Evolutionary conservation across 2,797 vertebrate species (phyloP).

Genomic region (Bufotes viridis): DNA sequence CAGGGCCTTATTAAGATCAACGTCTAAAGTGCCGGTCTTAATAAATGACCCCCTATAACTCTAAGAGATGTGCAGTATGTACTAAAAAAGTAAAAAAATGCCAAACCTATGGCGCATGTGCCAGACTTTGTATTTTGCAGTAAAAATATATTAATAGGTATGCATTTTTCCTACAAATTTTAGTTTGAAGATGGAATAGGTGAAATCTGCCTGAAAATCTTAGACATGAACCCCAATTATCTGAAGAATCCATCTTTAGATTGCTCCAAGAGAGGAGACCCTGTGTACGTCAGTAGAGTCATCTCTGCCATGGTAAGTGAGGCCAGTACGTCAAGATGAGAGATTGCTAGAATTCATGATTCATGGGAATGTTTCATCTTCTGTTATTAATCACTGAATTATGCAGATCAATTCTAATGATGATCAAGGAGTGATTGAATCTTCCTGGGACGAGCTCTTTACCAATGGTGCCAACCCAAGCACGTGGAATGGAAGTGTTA

Average conservation of each 20-base stretch:
- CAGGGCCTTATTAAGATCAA: too few relatives aligned
- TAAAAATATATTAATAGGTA: background rate
- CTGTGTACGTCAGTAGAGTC: conserved; percentile 80
- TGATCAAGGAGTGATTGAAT: conserved; percentile 83
- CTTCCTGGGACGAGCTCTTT: conserved; percentile 82
- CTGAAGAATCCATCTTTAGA: conserved; percentile 75
- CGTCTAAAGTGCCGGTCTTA: too few relatives aligned
- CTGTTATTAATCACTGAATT: background rate
- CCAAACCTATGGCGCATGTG: background rate
- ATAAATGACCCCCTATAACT: too few relatives aligned
- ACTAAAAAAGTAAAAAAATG: background rate
- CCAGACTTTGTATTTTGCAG: background rate
- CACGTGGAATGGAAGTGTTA: conserved; percentile 83
- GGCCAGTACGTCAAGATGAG: background rate
- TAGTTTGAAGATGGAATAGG: conserved; percentile 86
- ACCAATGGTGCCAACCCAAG: conserved; percentile 77
- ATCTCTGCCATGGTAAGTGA: conserved; percentile 81
- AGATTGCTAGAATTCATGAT: too few relatives aligned
- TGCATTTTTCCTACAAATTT: background rate
- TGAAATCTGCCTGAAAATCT: conserved; percentile 85
- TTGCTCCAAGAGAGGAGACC: conserved; percentile 75
- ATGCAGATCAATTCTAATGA: conserved; percentile 87
- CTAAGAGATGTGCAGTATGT: too few relatives aligned
- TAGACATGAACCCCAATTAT: conserved; percentile 82
- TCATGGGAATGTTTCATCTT: background rate